Conservation (phyloP, 2,888 invertebrate genomes). For the Toxonevra muliebris region DNA sequence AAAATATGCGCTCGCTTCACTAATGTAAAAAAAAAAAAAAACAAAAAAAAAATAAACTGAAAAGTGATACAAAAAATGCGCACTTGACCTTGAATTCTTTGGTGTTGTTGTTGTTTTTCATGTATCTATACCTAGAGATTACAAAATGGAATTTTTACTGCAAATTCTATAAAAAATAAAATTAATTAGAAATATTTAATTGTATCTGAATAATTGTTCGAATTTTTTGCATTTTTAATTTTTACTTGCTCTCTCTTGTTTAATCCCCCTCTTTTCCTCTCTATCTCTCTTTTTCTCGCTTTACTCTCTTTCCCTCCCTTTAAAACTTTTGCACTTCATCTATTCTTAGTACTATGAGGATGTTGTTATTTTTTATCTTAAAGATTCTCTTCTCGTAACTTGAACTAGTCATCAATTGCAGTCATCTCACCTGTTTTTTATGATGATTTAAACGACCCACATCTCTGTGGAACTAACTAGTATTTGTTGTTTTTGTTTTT, state of each 20-base stretch:
- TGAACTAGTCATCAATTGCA: not conserved
- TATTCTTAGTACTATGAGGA: not conserved
- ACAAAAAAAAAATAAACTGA: not conserved
- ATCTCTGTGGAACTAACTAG: not conserved
- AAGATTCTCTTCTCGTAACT: not conserved
- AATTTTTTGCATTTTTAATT: too few species aligned
- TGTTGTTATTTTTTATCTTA: constrained; percentile 1
- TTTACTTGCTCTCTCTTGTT: too few species aligned
- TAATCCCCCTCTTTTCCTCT: too few species aligned
- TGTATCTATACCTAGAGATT: too few species aligned
- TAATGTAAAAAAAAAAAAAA: constrained; percentile 15
- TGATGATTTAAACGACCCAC: constrained; percentile 3
- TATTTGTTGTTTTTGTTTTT: not conserved
- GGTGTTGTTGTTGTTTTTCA: constrained; percentile 21
- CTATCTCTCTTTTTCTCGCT: too few species aligned
- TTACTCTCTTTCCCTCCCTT: too few species aligned
- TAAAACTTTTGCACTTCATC: too few species aligned
- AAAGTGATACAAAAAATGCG: constrained; percentile 28
- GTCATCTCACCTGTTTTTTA: not conserved
- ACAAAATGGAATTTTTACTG: too few species aligned
- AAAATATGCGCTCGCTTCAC: too few species aligned
- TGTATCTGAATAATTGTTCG: too few species aligned
- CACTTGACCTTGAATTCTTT: constrained; percentile 36
- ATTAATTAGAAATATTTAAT: too few species aligned
- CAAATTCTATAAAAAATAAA: too few species aligned